Base-by-base conservation (phyloP, 35 echinoderm and acorn worm genomes). In the Ophioderma brevispina region DNA sequence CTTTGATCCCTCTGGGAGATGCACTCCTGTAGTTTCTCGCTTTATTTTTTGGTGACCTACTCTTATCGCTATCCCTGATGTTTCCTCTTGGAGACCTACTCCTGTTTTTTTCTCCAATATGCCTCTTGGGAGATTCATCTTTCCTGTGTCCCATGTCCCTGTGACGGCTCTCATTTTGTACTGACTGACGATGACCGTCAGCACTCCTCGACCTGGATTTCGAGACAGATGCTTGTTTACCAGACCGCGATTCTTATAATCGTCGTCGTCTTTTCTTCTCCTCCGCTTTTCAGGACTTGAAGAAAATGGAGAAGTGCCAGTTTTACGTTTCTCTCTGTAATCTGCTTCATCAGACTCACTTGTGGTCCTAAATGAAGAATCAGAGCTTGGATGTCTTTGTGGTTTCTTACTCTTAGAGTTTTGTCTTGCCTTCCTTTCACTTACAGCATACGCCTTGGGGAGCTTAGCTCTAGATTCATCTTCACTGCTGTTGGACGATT, bases 391-490 rank as follows among this genome's bases (percentile, higher is more conserved):
- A 63, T 63, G 82, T 37, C 37, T 86, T 64, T 90, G 79, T 35
- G 21, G 13, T 36, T 0, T 77, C 31, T 77, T 41, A 76, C 33
- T 64, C 21, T 78, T 76, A 64, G 19, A n/a, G 3, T 31, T 28
- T 18, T 36, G 38, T 40, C 30, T 39, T 35, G 85, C 34, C 30
- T 40, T 39, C 21, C 79, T 86, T 56, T 46, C 39, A 11, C 43
- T 28, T 25, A 35, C 38, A 36, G 82, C 82, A 85, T 91, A 91
- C 21, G 90, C 81, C n/a, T 80, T 91, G 1, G 90, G 90, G 23
- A 91, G 41, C 32, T 77, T 77, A 23, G 38, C 40, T 28, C 32
- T 28, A 33, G 38, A 42, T 34, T 85, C 79, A 17, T 37, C 33
- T 55, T 52, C 90, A 78, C 90, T 86, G 0, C 41, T 37, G 36